phyloP scores from a whole-genome alignment of 2,888 invertebrate genomes.

The Zonitis immaculata region DNA sequence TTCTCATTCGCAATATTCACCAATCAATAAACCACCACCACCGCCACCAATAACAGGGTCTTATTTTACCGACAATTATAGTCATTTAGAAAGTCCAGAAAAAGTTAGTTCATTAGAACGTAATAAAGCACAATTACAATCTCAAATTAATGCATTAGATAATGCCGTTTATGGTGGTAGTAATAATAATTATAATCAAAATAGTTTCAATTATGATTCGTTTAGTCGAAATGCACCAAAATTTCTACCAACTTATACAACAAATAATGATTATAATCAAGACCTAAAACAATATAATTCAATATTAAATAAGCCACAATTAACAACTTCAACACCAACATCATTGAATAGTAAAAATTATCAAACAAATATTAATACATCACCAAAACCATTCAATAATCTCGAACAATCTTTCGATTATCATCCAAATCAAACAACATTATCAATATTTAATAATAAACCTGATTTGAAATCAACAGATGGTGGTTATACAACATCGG shows the following conservation, averaged over 20 bases:
- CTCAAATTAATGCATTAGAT: slow-evolving; percentile 42
- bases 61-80: slow-evolving; percentile 41
- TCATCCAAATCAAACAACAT: background rate
- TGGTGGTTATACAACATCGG: slow-evolving; percentile 39
- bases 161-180: slow-evolving; percentile 41
- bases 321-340: slow-evolving; percentile 13
- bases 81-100: slow-evolving; percentile 46
- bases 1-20: slow-evolving; percentile 25
- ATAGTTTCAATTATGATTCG: slow-evolving; percentile 28
- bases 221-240: slow-evolving; percentile 32
- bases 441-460: background rate
- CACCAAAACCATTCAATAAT: slow-evolving; percentile 24
- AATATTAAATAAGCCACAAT: slow-evolving; percentile 12
- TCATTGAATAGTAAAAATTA: slow-evolving; percentile 17
- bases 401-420: slow-evolving; percentile 6
- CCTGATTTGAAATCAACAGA: slow-evolving; percentile 25
- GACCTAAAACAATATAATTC: slow-evolving; percentile 17
- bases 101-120: slow-evolving; percentile 46
- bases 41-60: slow-evolving; percentile 23
- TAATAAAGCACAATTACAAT: slow-evolving; percentile 38
- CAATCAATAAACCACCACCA: slow-evolving; percentile 24
- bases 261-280: slow-evolving; percentile 11
- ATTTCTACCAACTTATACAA: slow-evolving; percentile 28
- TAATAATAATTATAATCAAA: slow-evolving; percentile 38
- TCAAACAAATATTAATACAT: slow-evolving; percentile 21